phyloP scores from a whole-genome alignment of 2,113 vertebrate species.

The Nothoprocta perdicaria region DNA sequence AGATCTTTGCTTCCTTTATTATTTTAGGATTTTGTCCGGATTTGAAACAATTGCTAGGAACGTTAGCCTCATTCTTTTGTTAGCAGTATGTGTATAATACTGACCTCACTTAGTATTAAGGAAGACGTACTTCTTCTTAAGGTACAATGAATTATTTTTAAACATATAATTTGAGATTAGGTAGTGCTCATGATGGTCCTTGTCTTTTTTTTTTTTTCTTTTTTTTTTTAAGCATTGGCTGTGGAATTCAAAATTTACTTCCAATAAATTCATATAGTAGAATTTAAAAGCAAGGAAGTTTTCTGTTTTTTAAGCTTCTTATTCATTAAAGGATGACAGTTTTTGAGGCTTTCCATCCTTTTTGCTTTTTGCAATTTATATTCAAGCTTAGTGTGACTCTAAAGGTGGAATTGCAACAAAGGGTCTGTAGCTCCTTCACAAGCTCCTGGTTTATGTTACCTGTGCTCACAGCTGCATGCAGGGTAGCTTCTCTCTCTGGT shows the following conservation, averaged over 20 bases:
- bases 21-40: slow-evolving; percentile 64
- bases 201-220: no score
- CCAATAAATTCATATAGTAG: background rate
- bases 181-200: background rate
- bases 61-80: slow-evolving; percentile 53
- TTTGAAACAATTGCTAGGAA: slow-evolving; percentile 64
- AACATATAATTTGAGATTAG: background rate
- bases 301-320: background rate
- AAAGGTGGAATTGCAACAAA: background rate
- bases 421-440: background rate
- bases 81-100: slow-evolving; percentile 14
- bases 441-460: background rate
- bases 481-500: background rate
- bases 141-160: slow-evolving; percentile 18
- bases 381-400: background rate
- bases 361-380: background rate
- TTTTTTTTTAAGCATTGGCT: background rate
- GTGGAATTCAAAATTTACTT: background rate
- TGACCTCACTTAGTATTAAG: slow-evolving; percentile 30
- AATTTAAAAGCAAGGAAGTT: background rate
- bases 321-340: background rate
- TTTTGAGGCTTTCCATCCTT: background rate
- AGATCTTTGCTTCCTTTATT: slow-evolving; percentile 74
- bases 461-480: accelerated
- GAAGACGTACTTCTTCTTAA: slow-evolving; percentile 14